phyloP scores from a whole-genome alignment of 1,140 invertebrate genomes.

The Drosophila nikananu region DNA sequence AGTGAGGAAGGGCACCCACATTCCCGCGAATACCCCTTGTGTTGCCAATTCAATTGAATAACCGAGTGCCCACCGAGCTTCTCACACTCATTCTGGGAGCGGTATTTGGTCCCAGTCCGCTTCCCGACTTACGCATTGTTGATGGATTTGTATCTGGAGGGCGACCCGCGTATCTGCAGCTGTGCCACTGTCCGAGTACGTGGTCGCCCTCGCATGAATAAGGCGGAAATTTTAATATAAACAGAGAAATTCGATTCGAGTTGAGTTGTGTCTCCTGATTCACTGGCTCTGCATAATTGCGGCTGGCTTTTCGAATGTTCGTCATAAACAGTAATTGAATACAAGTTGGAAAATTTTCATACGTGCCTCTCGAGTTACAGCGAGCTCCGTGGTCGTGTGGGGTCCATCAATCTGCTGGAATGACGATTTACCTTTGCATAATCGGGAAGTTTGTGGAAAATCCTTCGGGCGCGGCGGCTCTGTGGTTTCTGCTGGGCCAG shows the following conservation, averaged over 20 bases:
- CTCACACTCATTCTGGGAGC: conserved; percentile 70
- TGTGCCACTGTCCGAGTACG: conserved; percentile 14
- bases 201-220: conserved; percentile 57
- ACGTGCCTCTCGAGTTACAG: conserved; percentile 45
- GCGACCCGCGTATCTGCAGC: conserved; percentile 14
- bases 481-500: conserved; percentile 4
- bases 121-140: conserved; percentile 68
- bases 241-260: conserved; percentile 68
- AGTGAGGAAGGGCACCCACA: conserved; percentile 47
- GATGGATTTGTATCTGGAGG: conserved; percentile 49
- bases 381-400: conserved; percentile 6
- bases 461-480: conserved; percentile 55
- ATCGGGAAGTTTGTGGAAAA: conserved; percentile 57
- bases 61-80: conserved; percentile 54
- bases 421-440: conserved; percentile 44
- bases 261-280: conserved; percentile 56
- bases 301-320: conserved; percentile 57
- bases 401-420: conserved; percentile 61
- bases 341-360: conserved; percentile 57
- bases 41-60: conserved; percentile 78
- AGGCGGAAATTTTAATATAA: conserved; percentile 84
- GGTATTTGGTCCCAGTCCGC: conserved; percentile 32
- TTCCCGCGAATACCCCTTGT: conserved; percentile 48
- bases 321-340: conserved; percentile 65
- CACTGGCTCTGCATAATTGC: conserved; percentile 70